Conservation (phyloP, 2,888 invertebrate genomes). For the Leucophora obtusa region DNA sequence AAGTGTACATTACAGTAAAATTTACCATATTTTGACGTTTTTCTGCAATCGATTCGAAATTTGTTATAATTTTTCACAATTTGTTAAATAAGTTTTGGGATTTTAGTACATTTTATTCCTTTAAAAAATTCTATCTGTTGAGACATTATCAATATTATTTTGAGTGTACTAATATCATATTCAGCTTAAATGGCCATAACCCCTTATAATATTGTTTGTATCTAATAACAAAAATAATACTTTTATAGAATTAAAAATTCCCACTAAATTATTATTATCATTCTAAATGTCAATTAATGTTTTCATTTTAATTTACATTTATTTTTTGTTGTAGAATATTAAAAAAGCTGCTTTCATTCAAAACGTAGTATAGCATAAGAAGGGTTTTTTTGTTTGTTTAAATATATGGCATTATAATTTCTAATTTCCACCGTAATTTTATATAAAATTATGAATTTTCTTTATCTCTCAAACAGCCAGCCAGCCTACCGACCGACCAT, state of each 20-base stretch:
- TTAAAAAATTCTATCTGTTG: no score
- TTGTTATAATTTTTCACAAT: no score
- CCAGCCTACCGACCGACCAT: conserved; percentile 33
- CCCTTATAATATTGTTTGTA: no score
- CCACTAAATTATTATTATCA: conserved; percentile 54
- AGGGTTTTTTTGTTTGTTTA: conserved; percentile 15
- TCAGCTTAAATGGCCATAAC: no score
- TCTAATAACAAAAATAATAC: background rate
- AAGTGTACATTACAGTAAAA: no score
- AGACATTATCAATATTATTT: no score
- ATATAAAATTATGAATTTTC: conserved; percentile 70
- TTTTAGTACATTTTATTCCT: no score
- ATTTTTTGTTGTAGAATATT: background rate
- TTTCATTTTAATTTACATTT: conserved; percentile 41
- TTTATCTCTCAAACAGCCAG: background rate
- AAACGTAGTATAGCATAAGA: background rate
- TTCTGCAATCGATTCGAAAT: no score
- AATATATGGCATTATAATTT: conserved; percentile 51
- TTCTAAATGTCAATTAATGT: conserved; percentile 63
- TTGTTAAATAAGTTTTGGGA: no score
- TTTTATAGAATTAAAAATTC: conserved; percentile 32
- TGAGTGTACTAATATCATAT: no score
- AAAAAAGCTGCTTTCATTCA: background rate
- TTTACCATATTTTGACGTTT: no score
- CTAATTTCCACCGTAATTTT: conserved; percentile 63